Base-by-base conservation (phyloP, 2,113 vertebrate genomes). In the Trematomus loennbergii region DNA sequence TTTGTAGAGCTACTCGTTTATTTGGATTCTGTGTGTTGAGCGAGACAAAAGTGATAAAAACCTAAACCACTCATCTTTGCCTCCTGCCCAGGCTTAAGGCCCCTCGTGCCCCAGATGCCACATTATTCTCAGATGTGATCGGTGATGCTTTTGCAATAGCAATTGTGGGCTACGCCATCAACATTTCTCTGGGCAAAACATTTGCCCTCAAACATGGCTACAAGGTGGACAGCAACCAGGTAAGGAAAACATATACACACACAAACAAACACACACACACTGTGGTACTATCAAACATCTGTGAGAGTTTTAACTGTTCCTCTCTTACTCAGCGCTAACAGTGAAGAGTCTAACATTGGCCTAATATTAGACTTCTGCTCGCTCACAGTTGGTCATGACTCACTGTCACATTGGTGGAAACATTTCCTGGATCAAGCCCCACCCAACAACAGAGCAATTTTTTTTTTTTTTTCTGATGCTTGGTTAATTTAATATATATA, bases 201-300 rank as follows among this genome's bases (percentile, higher is more conserved):
- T 98, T 99, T 84, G 96, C 95, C 52, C 93, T 98, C 65, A 97
- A 96, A 91, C 94, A 99, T 0, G 97, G 97, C 74, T 99, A 99
- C 94, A 96, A 96, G 58, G 96, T 99, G 89, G 96, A 99, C 81
- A 98, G 96, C 93, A 99, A 97, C 90, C 97, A 99, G 97, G 98
- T 99, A 89, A 90, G 90, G 17, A 59, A 59, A 15, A 60, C 48
- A 53, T 9, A 52, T 46, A 33, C 45, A 40, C 65, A 36, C 70
- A 20, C 20, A 33, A 12, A 58, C 8, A 64, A 4, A 58, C 3
- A 54, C 54, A 72, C 8, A 54, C 3, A 43, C 61, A 70, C 10
- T 57, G 4, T 40, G 43, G 18, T 43, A 52, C 63, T 52, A 50
- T 63, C 58, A 81, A 10, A 72, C 46, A 61, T 9, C 50, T 50